Percentiles rank a stretch among this genome's conserved stretches.
Evolutionary conservation across 2,113 vertebrate species (phyloP).

Genomic region (Pachyramphus minor): DNA sequence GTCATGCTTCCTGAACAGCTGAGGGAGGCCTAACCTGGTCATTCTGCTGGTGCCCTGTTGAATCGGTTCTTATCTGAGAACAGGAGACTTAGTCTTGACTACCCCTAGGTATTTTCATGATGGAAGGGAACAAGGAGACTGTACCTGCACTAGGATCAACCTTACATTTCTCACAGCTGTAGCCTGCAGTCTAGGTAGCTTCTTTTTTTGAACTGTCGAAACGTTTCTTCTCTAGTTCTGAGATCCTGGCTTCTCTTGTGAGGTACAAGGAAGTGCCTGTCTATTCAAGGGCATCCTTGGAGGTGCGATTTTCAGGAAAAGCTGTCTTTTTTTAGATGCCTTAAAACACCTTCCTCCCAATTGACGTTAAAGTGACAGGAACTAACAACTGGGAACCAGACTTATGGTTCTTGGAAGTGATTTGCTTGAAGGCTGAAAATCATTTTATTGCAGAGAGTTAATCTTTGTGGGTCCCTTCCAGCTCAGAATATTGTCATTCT

Average conservation of each 20-base stretch:
- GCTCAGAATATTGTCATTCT: background rate
- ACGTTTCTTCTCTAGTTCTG: fast-evolving
- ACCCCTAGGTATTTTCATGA: background rate
- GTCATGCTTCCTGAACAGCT: background rate
- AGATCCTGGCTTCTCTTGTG: background rate
- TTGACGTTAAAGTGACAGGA: background rate
- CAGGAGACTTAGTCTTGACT: background rate
- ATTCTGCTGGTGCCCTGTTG: background rate
- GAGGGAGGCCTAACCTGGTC: background rate
- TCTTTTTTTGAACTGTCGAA: background rate
- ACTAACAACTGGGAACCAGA: background rate
- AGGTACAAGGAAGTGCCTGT: background rate
- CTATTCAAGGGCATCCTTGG: background rate
- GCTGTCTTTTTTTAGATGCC: background rate
- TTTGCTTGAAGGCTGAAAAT: background rate
- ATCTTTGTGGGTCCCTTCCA: background rate
- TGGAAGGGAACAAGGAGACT: background rate
- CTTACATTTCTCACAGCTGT: background rate
- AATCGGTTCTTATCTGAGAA: background rate
- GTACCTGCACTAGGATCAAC: background rate
- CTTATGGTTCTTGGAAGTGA: background rate
- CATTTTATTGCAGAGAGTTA: background rate
- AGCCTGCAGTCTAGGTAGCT: background rate
- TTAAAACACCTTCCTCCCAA: background rate
- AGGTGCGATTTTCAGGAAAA: background rate